phyloP scores from a whole-genome alignment of 2,113 vertebrate genomes.

The Entomyzon cyanotis region DNA sequence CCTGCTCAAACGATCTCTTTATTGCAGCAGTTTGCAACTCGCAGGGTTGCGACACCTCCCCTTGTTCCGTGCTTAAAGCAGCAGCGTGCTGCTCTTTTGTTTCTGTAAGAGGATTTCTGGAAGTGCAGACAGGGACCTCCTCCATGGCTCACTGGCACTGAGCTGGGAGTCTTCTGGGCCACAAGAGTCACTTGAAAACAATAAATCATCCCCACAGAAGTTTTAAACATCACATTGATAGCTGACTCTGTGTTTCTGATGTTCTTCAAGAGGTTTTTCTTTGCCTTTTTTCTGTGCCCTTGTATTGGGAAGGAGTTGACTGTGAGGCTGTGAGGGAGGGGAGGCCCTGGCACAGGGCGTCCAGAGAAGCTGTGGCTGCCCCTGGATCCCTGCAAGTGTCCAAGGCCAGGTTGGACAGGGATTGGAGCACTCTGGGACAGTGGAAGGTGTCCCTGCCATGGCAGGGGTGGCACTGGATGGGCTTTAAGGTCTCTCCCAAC shows the following conservation, averaged over 20 bases:
- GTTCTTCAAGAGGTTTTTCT: background rate
- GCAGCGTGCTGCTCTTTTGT: background rate
- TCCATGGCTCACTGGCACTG: accelerated
- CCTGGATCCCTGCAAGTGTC: background rate
- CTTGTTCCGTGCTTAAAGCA: background rate
- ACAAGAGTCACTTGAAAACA: accelerated
- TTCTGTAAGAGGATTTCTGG: background rate
- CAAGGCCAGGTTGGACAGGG: background rate
- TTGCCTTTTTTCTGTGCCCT: background rate
- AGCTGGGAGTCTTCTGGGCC: background rate
- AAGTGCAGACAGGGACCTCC: background rate
- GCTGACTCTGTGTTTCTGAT: background rate
- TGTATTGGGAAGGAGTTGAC: background rate
- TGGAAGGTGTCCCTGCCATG: background rate
- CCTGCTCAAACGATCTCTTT: background rate
- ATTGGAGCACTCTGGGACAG: background rate
- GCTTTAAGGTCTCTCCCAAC: background rate
- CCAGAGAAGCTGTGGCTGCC: background rate
- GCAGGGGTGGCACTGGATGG: accelerated
- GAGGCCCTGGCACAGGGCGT: background rate
- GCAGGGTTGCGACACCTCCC: background rate
- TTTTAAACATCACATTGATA: accelerated
- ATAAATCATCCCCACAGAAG: background rate
- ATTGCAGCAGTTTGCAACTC: background rate
- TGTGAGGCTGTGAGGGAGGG: accelerated